A percentile compares a stretch with the other conserved stretches of the same genome.
Evolutionary conservation across 2,113 vertebrate genomes (phyloP).

Genomic region (Chiloscyllium plagiosum): DNA sequence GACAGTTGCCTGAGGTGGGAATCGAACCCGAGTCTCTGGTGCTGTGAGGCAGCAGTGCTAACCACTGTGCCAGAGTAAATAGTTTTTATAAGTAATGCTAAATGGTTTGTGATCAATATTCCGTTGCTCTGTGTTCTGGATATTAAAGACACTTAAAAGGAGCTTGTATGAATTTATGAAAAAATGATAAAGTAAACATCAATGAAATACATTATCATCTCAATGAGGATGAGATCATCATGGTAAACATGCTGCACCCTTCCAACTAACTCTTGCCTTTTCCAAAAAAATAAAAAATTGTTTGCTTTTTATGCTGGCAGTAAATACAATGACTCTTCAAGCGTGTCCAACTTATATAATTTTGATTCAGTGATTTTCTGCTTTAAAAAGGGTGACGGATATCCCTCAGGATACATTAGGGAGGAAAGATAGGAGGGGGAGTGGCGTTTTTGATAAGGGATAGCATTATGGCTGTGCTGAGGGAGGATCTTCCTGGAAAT

Average conservation of each 20-base stretch:
- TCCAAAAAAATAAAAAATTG: background rate
- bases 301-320: background rate
- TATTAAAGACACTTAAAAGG: background rate
- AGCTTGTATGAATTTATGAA: background rate
- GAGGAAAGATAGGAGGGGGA: no score
- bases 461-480: no score
- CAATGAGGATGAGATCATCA: background rate
- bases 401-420: background rate
- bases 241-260: background rate
- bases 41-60: no score
- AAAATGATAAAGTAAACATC: background rate
- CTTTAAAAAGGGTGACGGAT: background rate
- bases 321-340: background rate
- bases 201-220: background rate
- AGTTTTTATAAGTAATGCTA: background rate
- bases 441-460: no score
- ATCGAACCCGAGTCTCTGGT: no score
- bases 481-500: no score
- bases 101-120: background rate
- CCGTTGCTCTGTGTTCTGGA: background rate
- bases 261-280: background rate
- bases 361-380: background rate
- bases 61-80: background rate
- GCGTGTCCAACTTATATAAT: background rate
- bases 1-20: no score